Evolutionary conservation across 2,113 vertebrate species (phyloP).

Genomic region (Oryzias javanicus): DNA sequence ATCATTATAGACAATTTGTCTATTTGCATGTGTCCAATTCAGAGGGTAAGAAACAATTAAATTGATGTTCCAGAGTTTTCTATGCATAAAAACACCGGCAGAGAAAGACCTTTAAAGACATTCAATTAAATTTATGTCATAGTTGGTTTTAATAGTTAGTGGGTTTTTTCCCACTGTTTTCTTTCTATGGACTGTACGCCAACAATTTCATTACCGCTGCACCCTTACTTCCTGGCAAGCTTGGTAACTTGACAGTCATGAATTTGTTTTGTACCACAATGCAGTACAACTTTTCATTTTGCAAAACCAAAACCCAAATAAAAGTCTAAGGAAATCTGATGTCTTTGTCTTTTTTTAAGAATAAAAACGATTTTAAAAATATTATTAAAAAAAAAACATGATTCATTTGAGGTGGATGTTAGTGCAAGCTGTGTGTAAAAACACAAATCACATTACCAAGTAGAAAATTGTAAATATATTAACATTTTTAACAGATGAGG

Average conservation of each 20-base stretch:
- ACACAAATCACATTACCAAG: too few relatives aligned
- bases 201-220: conserved; percentile 30
- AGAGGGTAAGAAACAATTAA: too few relatives aligned
- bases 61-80: too few relatives aligned
- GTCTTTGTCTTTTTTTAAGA: conserved; percentile 6
- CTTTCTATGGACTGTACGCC: conserved; percentile 4
- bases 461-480: too few relatives aligned
- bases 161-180: conserved; percentile 11
- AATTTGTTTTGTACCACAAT: conserved; percentile 19
- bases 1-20: neutral
- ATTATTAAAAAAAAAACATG: too few relatives aligned
- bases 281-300: conserved; percentile 42
- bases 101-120: too few relatives aligned
- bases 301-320: conserved; percentile 55
- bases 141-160: conserved; percentile 19
- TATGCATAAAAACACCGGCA: too few relatives aligned
- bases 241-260: conserved; percentile 41
- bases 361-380: too few relatives aligned
- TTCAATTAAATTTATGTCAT: conserved; percentile 7
- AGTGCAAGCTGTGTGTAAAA: too few relatives aligned
- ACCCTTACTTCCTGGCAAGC: conserved; percentile 22
- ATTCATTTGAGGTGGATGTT: too few relatives aligned
- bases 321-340: conserved; percentile 29
- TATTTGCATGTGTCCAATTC: too few relatives aligned
- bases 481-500: too few relatives aligned